phyloP scores from a whole-genome alignment of 2,888 invertebrate genomes.

The Thera obeliscata region DNA sequence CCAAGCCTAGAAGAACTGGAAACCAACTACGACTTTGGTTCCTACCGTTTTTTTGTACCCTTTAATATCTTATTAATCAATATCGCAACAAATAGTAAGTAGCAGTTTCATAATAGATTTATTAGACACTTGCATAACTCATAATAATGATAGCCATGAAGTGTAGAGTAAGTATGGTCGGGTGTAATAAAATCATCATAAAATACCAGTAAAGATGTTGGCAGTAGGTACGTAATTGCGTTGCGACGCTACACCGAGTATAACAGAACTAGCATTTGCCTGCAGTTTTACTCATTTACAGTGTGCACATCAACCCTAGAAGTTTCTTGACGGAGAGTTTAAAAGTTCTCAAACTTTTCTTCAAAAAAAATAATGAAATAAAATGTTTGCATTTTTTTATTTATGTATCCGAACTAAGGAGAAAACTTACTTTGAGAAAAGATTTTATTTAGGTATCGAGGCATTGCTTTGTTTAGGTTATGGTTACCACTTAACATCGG shows the following conservation, averaged over 20 bases:
- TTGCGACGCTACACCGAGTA: conserved; percentile 31
- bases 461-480: too few relatives aligned
- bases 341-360: background rate
- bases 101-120: conserved; percentile 49
- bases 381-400: too few relatives aligned
- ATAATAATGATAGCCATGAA: conserved; percentile 51
- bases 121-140: conserved; percentile 55
- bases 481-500: too few relatives aligned
- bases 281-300: background rate
- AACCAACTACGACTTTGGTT: too few relatives aligned
- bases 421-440: too few relatives aligned
- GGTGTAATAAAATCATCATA: conserved; percentile 57
- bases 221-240: conserved; percentile 43
- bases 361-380: too few relatives aligned
- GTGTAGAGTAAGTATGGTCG: conserved; percentile 40
- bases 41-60: too few relatives aligned
- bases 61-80: conserved; percentile 14
- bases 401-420: too few relatives aligned
- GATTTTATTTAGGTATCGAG: too few relatives aligned
- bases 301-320: conserved; percentile 20
- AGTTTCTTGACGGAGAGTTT: background rate
- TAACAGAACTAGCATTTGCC: conserved; percentile 9
- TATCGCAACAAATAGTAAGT: conserved; percentile 23
- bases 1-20: too few relatives aligned
- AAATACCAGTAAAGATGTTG: conserved; percentile 47